Conservation (phyloP, 2,888 invertebrate species). For the Acrocyrtus sp. region DNA sequence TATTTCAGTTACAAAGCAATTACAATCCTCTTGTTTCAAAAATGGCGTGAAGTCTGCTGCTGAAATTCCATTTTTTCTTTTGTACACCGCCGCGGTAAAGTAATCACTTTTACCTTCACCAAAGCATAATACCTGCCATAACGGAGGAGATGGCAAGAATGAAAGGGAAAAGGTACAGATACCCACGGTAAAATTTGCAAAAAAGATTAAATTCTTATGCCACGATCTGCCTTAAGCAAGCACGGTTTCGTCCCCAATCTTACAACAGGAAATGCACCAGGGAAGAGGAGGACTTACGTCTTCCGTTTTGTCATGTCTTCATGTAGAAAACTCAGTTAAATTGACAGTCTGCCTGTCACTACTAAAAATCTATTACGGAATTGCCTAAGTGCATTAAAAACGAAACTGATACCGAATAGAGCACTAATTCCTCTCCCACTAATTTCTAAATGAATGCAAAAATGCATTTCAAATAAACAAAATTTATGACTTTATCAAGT, state of each 20-base stretch:
- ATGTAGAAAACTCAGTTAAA: no score
- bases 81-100: no score
- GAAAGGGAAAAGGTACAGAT: not conserved
- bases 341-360: not conserved
- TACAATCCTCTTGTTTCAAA: conserved; percentile 33
- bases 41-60: conserved; percentile 5
- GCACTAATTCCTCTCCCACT: not conserved
- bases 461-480: no score
- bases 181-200: not conserved
- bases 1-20: conserved; percentile 35
- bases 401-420: not conserved
- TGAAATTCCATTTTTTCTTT: conserved; percentile 17
- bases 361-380: conserved; percentile 23
- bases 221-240: conserved; percentile 46
- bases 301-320: not conserved
- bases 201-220: conserved; percentile 5
- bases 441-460: conserved; percentile 7
- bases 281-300: no score
- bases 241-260: conserved; percentile 44
- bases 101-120: conserved; percentile 41
- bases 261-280: conserved; percentile 30
- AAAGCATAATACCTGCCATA: no score
- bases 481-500: no score
- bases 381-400: conserved; percentile 20
- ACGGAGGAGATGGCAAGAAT: no score